phyloP scores from a whole-genome alignment of 1,140 invertebrate species.

The Plectus sambesii region DNA sequence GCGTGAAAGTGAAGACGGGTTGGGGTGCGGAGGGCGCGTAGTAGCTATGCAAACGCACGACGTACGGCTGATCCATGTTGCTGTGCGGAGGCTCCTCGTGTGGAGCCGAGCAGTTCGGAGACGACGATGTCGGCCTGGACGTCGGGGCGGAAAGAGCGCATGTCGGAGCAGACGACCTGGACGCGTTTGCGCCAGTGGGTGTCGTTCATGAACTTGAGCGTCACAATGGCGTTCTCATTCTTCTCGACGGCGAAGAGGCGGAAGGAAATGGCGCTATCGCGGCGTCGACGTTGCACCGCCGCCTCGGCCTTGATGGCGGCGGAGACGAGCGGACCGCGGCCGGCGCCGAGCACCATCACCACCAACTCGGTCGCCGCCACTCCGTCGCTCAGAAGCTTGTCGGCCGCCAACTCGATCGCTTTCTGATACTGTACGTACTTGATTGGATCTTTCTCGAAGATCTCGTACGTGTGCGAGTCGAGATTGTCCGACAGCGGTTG shows the following conservation, averaged over 20 bases:
- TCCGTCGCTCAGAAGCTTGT: conserved; percentile 20
- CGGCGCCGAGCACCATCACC: conserved; percentile 80
- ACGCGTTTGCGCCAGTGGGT: conserved; percentile 51
- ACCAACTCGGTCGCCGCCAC: conserved; percentile 4
- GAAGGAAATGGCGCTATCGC: conserved; percentile 14
- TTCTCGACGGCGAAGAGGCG: conserved; percentile 64
- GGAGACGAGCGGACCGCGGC: conserved; percentile 78
- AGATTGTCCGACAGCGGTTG: conserved; percentile 88
- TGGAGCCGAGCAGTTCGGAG: conserved; percentile 89
- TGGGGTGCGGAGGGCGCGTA: conserved; percentile 14
- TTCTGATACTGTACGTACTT: conserved; percentile 87
- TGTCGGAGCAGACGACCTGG: conserved; percentile 70
- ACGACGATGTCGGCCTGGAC: conserved; percentile 79
- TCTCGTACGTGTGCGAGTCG: conserved; percentile 86
- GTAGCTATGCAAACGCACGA: conserved; percentile 25
- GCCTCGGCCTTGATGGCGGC: conserved; percentile 22
- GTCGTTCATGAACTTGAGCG: conserved; percentile 51
- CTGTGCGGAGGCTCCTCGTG: conserved; percentile 7
- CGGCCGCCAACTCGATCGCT: conserved; percentile 52
- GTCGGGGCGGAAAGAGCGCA: conserved; percentile 66
- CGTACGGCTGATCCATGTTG: conserved; percentile 30
- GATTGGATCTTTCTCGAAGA: conserved; percentile 93
- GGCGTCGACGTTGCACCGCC: background rate
- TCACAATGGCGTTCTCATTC: conserved; percentile 88
- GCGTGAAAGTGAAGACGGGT: conserved; percentile 28